phyloP scores from a whole-genome alignment of 2,888 invertebrate genomes.

The Oasisia sp. region DNA sequence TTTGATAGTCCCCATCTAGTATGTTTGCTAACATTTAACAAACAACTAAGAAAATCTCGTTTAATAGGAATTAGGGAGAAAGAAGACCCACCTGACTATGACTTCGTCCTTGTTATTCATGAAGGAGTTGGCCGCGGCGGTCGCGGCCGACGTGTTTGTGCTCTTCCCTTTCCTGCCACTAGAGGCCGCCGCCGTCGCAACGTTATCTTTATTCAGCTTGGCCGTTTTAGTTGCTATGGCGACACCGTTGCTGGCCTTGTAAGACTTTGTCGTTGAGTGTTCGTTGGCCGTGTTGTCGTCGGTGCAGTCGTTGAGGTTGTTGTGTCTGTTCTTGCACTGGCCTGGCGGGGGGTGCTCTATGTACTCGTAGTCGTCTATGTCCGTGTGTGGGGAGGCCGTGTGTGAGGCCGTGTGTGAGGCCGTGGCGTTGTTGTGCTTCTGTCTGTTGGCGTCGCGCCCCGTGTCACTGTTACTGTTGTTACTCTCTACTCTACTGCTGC shows the following conservation, averaged over 20 bases:
- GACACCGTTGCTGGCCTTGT: conserved; percentile 48
- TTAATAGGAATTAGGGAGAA: neutral
- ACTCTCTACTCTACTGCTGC: conserved; percentile 29
- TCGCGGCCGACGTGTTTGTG: conserved; percentile 36
- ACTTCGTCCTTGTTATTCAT: conserved; percentile 63
- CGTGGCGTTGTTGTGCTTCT: conserved; percentile 35
- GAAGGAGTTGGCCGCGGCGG: conserved; percentile 38
- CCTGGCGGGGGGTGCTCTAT: conserved; percentile 55
- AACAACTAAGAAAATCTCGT: neutral
- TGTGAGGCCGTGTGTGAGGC: conserved; percentile 19
- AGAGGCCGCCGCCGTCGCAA: conserved; percentile 7
- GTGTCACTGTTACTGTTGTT: conserved; percentile 46
- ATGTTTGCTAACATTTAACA: neutral
- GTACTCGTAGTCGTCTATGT: conserved; percentile 54
- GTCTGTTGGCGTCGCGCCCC: conserved; percentile 38
- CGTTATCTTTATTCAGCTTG: conserved; percentile 49
- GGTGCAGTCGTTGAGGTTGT: conserved; percentile 53
- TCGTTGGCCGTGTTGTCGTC: conserved; percentile 55
- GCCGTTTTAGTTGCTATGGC: conserved; percentile 40
- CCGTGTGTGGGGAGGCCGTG: neutral
- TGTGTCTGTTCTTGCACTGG: conserved; percentile 30
- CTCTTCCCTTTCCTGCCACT: conserved; percentile 34
- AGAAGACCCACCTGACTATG: conserved; percentile 42
- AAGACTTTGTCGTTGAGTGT: conserved; percentile 31
- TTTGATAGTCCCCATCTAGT: no score